Evolutionary conservation across 2,113 vertebrate species (phyloP), one percentile per base, ranked within the genome.

Genomic region (Pollachius pollachius): DNA sequence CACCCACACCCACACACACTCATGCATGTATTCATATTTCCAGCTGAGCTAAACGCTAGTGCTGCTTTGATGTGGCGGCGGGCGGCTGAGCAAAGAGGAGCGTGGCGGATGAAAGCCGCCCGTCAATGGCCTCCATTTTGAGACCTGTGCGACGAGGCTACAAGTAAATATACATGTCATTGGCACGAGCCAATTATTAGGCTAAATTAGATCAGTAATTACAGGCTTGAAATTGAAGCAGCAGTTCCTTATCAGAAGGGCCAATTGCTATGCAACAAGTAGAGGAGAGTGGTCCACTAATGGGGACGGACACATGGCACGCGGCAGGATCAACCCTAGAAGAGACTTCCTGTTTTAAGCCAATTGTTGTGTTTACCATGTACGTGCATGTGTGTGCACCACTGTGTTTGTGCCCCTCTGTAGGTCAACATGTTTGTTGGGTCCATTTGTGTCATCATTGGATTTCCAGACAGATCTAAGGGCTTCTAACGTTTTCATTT

Each of bases 151-250:
- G 90, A 94, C 94, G 90, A 95, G 96, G 83, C 69, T 88, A 90
- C 89, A 92, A 94, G 95, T 98, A 98, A 99, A 96, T 97, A 97
- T 98, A 98, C 96, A 98, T 98, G 95, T 98, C 94, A 99, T 99
- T 97, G 96, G 93, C 93, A 92, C 88, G 93, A 90, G 88, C 95
- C 95, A 98, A 98, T 99, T 99, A 99, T 98, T 96, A 98, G 94
- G 95, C 94, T 94, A 96, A 96, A 97, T 95, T 94, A 98, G 95
- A 98, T 95, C 94, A 91, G 96, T 99, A 99, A 99, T 99, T 99
- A 99, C 95, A 99, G 93, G 94, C 95, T 90, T 94, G 94, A 94
- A 95, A 95, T 95, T 97, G 95, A 97, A 96, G 93, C 93, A 93
- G 92, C 93, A 94, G 92, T 96, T 95, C 95, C 94, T 98, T 95